Conservation (phyloP, 1,140 invertebrate species). For the Triops cancriformis region DNA sequence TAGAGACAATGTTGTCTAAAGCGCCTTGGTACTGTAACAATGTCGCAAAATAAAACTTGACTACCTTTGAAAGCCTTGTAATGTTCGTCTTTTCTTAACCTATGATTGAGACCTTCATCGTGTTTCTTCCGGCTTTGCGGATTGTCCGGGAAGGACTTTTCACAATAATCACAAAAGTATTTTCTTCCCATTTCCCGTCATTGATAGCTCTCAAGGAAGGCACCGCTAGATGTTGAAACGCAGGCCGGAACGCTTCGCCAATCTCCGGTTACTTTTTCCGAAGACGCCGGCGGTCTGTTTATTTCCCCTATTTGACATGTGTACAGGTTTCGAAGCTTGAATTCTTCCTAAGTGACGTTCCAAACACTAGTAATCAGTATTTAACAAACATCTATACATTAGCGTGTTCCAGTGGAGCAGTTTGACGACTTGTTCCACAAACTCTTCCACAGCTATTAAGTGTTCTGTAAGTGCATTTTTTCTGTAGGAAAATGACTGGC, state of each 20-base stretch:
- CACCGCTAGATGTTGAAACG: neutral
- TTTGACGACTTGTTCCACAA: too few species aligned
- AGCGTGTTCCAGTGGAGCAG: too few species aligned
- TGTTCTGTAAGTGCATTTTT: too few species aligned
- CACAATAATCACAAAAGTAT: constrained; percentile 10
- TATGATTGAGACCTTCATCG: neutral
- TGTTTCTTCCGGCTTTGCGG: neutral
- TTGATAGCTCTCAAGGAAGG: neutral
- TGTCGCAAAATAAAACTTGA: neutral
- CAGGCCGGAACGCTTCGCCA: neutral
- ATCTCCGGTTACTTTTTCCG: too few species aligned
- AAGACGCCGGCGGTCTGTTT: too few species aligned
- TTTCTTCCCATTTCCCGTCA: neutral
- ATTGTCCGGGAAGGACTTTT: neutral
- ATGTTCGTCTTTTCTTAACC: neutral
- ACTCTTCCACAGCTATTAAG: too few species aligned
- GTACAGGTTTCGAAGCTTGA: too few species aligned
- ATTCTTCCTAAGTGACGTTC: too few species aligned
- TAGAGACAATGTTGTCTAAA: neutral
- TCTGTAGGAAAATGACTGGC: too few species aligned
- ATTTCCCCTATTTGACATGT: too few species aligned
- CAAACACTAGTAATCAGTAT: too few species aligned
- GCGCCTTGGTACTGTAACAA: neutral
- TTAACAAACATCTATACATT: too few species aligned
- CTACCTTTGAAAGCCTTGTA: neutral